These are phyloP conservation scores for Saccopteryx leptura DNA, from an alignment of 2,113 vertebrate species.

Conservation along the genomic window DNA sequence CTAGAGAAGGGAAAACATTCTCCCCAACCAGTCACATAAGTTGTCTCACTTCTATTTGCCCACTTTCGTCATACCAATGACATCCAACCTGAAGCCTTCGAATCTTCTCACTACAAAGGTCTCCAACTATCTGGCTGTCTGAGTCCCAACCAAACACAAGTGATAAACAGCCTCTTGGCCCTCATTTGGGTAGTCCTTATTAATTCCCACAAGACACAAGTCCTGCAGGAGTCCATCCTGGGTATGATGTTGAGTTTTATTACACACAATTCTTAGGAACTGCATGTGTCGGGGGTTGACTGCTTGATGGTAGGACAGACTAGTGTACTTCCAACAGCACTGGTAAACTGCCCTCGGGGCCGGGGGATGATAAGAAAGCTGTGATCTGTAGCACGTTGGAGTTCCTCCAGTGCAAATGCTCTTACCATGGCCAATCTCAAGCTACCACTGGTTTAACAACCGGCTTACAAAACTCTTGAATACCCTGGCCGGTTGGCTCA, in stretches of 20 bases:
- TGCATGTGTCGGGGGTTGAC: neutral
- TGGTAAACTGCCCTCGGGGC: neutral
- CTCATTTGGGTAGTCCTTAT: neutral
- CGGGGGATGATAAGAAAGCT: neutral
- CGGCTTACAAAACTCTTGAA: neutral
- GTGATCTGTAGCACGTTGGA: neutral
- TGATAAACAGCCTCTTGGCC: neutral
- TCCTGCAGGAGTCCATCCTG: neutral
- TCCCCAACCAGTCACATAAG: neutral
- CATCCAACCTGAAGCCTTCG: neutral
- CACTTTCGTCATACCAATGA: neutral
- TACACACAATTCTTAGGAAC: neutral
- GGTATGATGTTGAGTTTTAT: neutral
- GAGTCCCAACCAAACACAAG: neutral
- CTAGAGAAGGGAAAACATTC: neutral
- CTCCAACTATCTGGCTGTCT: neutral
- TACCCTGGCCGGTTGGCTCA: too few species aligned
- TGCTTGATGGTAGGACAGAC: neutral
- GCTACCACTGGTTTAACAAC: neutral
- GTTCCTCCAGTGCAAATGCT: neutral
- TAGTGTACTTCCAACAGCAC: neutral
- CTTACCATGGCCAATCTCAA: neutral
- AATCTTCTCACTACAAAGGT: neutral
- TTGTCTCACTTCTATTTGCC: neutral
- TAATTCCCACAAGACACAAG: neutral